A percentile compares a stretch with the other conserved stretches of the same genome.
Conservation (phyloP, 1,140 invertebrate genomes). For the Drosophila orena region DNA sequence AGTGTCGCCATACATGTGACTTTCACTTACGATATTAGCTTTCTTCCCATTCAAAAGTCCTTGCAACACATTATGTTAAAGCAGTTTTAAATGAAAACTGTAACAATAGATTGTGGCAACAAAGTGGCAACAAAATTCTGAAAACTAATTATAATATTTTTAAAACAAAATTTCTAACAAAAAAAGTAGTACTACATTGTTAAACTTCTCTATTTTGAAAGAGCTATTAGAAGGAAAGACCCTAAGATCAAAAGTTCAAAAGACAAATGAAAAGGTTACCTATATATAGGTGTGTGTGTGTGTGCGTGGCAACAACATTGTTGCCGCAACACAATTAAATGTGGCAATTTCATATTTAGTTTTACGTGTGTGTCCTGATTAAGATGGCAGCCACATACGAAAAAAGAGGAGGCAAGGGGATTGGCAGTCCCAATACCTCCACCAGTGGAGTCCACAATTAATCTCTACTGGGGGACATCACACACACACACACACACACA, state of each 20-base stretch:
- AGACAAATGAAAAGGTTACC: neutral
- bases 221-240: neutral
- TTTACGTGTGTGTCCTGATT: slow-evolving; percentile 39
- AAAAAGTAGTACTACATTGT: no score
- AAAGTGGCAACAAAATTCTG: no score
- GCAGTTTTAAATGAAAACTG: no score
- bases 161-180: no score
- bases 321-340: slow-evolving; percentile 70
- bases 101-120: neutral
- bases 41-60: no score
- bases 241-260: slow-evolving; percentile 11
- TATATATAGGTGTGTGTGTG: neutral
- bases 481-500: slow-evolving; percentile 14
- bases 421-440: slow-evolving; percentile 21
- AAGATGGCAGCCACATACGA: slow-evolving; percentile 37
- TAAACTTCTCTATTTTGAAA: neutral
- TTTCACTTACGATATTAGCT: neutral
- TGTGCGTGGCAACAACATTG: slow-evolving; percentile 25
- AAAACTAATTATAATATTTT: no score
- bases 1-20: neutral
- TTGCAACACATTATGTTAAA: no score
- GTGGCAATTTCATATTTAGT: slow-evolving; percentile 72
- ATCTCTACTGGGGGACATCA: slow-evolving; percentile 25
- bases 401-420: slow-evolving; percentile 9
- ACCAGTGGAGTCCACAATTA: slow-evolving; percentile 49